A percentile compares a stretch with the other conserved stretches of the same genome.
phyloP scores from a whole-genome alignment of 1,140 invertebrate genomes.

The Anastatus disparis region DNA sequence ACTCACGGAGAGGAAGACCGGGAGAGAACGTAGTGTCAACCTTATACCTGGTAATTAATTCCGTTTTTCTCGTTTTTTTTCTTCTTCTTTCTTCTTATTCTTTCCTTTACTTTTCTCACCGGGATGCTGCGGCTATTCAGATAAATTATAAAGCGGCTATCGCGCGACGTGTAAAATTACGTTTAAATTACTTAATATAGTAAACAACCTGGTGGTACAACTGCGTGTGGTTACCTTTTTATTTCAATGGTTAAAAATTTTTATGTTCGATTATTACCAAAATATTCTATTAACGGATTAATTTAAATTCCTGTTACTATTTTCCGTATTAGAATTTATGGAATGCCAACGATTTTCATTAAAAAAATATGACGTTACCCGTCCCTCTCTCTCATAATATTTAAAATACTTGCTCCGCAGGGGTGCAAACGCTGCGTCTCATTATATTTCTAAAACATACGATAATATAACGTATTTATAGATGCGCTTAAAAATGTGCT shows the following conservation, averaged over 20 bases:
- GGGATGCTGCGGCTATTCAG: neutral
- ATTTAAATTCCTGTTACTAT: too few species aligned
- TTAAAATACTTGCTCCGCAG: constrained; percentile 12
- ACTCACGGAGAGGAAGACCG: constrained; percentile 19
- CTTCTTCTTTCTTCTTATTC: neutral
- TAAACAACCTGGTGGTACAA: too few species aligned
- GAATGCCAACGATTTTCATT: too few species aligned
- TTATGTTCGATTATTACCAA: too few species aligned
- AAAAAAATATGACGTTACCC: too few species aligned
- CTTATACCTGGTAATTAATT: constrained; percentile 37
- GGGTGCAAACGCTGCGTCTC: neutral
- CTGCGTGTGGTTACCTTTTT: too few species aligned
- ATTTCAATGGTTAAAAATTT: too few species aligned
- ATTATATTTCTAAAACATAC: neutral
- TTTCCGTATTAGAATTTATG: too few species aligned
- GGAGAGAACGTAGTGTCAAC: constrained; percentile 18
- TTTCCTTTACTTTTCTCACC: neutral
- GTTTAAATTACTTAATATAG: constrained; percentile 15
- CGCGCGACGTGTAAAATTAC: neutral
- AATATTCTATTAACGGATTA: too few species aligned
- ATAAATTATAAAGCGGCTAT: constrained; percentile 1
- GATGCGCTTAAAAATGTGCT: neutral
- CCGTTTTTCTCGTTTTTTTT: neutral
- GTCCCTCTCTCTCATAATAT: constrained; percentile 11
- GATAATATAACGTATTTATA: neutral